Base-by-base conservation (phyloP, 2,797 vertebrate genomes). In the Taenioides sp. region DNA sequence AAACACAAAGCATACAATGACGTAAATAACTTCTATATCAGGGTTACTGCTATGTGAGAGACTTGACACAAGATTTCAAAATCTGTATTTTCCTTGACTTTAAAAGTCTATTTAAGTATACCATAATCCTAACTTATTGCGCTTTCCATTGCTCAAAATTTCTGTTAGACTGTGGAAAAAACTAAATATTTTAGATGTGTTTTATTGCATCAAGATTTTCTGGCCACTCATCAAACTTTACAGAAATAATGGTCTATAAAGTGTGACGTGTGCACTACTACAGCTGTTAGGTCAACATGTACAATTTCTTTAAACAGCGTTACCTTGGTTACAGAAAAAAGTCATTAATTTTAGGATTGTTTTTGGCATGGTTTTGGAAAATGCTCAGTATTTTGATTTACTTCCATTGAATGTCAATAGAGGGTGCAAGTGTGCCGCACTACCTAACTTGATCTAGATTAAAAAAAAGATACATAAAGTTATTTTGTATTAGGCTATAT, bases 11-110 rank as follows among this genome's bases (percentile, higher is more conserved):
- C 34, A 37, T 23, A 59, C 10, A 64, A 25, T 62, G n/a, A 58
- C 65, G 49, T 49, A 63, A 86, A 80, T 73, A 63, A 71, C 52
- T 71, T 37, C n/a, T 40, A 40, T 37, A 31, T n/a, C 60, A 62
- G 62, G 62, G 62, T 64, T 37, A 64, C 2, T 47, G n/a, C 22
- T 47, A 5, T 47, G 62, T 25, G n/a, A 17, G n/a, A 25, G 11
- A 20, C 40, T 40, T 43, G 43, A 16, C 11, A 47, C 16, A 47
- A 47, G 43, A 47, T 47, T 47, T 47, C 12, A 47, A 47, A 4
- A 1, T 47, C 14, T 47, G 14, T 14, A 47, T 47, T 4, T 47
- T 47, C 43, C 14, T 47, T 47, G 43, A 47, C 43, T 37, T 37
- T 37, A 22, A 9, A 60, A 20, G 6, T 28, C 5, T 5, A 60